Base-by-base conservation (phyloP, 1,140 invertebrate species). In the Epicauta chinensis region DNA sequence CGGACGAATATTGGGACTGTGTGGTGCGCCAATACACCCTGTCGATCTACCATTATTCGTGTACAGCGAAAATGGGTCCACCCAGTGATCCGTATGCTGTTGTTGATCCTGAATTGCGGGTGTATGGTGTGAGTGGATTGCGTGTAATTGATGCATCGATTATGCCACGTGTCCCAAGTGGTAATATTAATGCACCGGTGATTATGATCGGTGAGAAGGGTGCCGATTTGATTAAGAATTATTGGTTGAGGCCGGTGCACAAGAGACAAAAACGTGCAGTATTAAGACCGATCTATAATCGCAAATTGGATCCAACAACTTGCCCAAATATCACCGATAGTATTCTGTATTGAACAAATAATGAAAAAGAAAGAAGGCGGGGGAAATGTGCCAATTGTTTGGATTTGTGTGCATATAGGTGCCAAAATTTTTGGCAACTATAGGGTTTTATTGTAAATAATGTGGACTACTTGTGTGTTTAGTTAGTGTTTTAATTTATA, bases 181-280 rank as follows among this genome's bases (percentile, higher is more conserved):
- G 89, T 0, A 91, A 92, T 60, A 91, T 91, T 12, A 91, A 91
- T 56, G 87, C 88, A 0, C 87, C 89, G 0, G 82, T 84, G 0
- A 87, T 95, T 7, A 95, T 95, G 91, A 90, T 97, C n/a, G 93
- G 75, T 0, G 93, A 97, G 64, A 94, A 93, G 66, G 91, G 86
- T 0, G 80, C 91, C 0, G 91, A 95, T 72, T 65, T 94, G 65
- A 85, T 96, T 5, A 90, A 90, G 64, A 73, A 79, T 46, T 71
- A 82, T 30, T 89, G 86, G 86, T 56, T 77, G 2, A 51, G 57
- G 2, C 73, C 65, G 16, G 53, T 52, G 10, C 65, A 58, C 13
- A 70, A 65, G 48, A 71, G 71, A 56, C 70, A 68, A 58, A 62
- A 62, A 13, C 16, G 37, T 4, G 13, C 37, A 14, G 37, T 7